Base-by-base conservation (phyloP, 2,888 invertebrate genomes). In the Dendrolimus houi region DNA sequence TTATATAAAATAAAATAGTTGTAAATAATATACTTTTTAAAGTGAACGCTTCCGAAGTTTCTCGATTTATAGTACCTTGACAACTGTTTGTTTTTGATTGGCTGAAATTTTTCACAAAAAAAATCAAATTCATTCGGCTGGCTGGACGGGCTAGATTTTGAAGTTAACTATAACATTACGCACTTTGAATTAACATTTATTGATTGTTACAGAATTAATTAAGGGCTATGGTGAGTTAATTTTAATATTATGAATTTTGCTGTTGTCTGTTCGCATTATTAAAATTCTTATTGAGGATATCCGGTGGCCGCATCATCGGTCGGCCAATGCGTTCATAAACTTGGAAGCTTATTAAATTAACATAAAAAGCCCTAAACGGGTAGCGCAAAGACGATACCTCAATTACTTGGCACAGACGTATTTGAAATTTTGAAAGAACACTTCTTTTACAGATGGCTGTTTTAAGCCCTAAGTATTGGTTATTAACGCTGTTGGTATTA, bases 31-130 rank as follows among this genome's bases (percentile, higher is more conserved):
- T 56, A 55, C 52, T 55, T 41, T 57, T 58, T 53, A 64, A 59
- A 57, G 9, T 72, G 82, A 80, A 81, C 75, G 82, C 77, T 60
- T 69, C 75, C 66, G 70, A 74, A 75, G 75, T 72, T 75, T 75
- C 75, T 79, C 70, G 74, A 74, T 75, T 66, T 70, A 72, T 69
- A 47, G 47, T 10, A 62, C 67, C 72, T 75, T 82, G 86, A 87
- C 85, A 85, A 79, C 80, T 91, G 90, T 88, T 89, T 84, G 81
- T 79, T 83, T 81, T 77, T 83, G 82, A 91, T 90, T 90, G 91
- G 91, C 74, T 29, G 29, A 29, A 29, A 29, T 29, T 29, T 29
- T 29, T 29, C 29, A 29, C 29, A 29, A 29, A 29, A 29, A 29
- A 29, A 29, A 29, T 29, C 29, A 3, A 29, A 29, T 29, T 29